Conservation (phyloP, 2,797 vertebrate species). For the Gymnothorax reevesii region DNA sequence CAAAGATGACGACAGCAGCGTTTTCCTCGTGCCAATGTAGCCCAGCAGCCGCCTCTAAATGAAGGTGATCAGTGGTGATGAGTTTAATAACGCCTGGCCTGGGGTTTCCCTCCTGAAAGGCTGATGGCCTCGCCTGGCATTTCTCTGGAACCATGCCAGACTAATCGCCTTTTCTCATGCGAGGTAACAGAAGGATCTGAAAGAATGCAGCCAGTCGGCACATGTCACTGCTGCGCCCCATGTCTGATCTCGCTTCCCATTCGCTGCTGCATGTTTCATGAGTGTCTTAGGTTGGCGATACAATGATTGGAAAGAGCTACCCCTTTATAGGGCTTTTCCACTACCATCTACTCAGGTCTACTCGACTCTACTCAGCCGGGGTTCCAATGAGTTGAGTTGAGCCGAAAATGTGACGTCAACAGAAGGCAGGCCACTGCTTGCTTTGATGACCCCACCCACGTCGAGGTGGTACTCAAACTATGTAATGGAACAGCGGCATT, state of each 20-base stretch:
- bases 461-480: too few relatives aligned
- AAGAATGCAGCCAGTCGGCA: background rate
- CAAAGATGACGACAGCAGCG: background rate
- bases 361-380: too few relatives aligned
- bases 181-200: background rate
- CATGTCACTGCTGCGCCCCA: background rate
- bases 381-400: too few relatives aligned
- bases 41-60: background rate
- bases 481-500: too few relatives aligned
- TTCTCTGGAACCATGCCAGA: background rate
- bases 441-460: too few relatives aligned
- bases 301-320: background rate
- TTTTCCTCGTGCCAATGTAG: background rate
- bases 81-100: background rate
- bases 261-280: background rate
- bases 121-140: background rate
- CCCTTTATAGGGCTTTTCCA: background rate
- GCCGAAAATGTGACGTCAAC: too few relatives aligned
- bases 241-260: too few relatives aligned
- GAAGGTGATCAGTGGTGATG: background rate
- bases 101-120: background rate
- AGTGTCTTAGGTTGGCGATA: background rate
- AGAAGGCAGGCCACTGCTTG: too few relatives aligned
- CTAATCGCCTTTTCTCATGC: conserved; percentile 27
- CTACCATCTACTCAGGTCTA: too few relatives aligned